Base-by-base conservation (phyloP, 2,113 vertebrate genomes). In the Podiceps cristatus region DNA sequence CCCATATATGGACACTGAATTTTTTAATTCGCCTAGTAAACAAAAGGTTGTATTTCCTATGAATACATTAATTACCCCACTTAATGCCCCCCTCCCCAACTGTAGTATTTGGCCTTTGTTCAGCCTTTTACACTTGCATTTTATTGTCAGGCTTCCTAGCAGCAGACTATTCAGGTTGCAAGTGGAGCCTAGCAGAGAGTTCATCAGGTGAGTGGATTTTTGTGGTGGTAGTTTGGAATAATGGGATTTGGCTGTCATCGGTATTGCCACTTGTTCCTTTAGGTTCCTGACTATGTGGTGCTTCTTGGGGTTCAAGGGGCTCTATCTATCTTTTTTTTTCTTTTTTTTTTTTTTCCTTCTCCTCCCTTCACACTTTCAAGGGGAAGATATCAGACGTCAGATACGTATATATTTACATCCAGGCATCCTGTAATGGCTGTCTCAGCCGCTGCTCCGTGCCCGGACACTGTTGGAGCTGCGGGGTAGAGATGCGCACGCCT, bases 91-190 rank as follows among this genome's bases (percentile, higher is more conserved):
- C 4, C 11, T 14, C 31, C 45, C 3, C 8, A 67, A 4, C 52
- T 55, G 27, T 16, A 23, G 53, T 25, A 1, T 89, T 66, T 88
- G 63, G 81, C 35, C 55, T 92, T 78, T 71, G 58, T 62, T 80
- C 63, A 56, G 74, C 84, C 90, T 96, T 88, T 95, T 69, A 63
- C 86, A 85, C 87, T 82, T 95, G 55, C 92, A 68, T 98, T 96
- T 95, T 87, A 68, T 88, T 95, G 96, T 95, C 94, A 94, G 96
- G 92, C 78, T 19, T 94, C 56, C 95, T 95, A 88, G 37, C 93
- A 95, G 96, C 95, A 96, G 88, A 95, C 10, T 74, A 7, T 92
- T 92, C 91, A 86, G 87, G 74, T 49, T 86, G 13, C 84, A 55
- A 79, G 86, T 96, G 92, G 94, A 88, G 19, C 82, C 33, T 96